Conservation (phyloP, 2,888 invertebrate genomes). For the Endotricha flammealis region DNA sequence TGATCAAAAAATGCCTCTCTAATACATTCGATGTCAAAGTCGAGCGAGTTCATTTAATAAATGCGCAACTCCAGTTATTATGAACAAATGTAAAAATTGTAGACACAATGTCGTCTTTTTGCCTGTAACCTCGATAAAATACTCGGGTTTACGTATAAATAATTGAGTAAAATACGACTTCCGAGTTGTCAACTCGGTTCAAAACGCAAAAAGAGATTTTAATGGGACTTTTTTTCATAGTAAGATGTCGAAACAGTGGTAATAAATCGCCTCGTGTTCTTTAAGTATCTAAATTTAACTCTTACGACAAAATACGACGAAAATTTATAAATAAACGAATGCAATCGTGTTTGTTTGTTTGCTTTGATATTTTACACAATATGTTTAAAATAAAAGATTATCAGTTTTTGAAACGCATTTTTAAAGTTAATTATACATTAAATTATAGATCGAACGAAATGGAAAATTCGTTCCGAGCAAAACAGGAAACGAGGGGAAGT, state of each 20-base stretch:
- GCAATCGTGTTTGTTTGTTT: not conserved
- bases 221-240: constrained; percentile 1
- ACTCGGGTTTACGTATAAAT: not conserved
- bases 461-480: too few relatives aligned
- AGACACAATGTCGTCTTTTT: not conserved
- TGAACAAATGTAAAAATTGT: too few relatives aligned
- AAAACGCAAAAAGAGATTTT: constrained; percentile 1
- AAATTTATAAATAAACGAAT: not conserved
- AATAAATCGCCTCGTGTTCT: constrained; percentile 3
- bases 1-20: too few relatives aligned
- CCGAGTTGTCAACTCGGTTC: not conserved
- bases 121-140: not conserved
- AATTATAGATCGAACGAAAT: too few relatives aligned
- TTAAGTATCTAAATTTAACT: constrained; percentile 5
- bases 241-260: not conserved
- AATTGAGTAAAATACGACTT: not conserved
- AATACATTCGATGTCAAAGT: too few relatives aligned
- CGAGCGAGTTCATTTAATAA: too few relatives aligned
- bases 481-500: too few relatives aligned
- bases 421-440: too few relatives aligned
- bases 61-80: too few relatives aligned
- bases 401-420: too few relatives aligned
- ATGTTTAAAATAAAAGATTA: too few relatives aligned
- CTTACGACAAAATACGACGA: constrained; percentile 1
- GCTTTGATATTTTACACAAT: too few relatives aligned